Conservation (phyloP, 2,888 invertebrate species). For the Prosopocoilus inquinatus region DNA sequence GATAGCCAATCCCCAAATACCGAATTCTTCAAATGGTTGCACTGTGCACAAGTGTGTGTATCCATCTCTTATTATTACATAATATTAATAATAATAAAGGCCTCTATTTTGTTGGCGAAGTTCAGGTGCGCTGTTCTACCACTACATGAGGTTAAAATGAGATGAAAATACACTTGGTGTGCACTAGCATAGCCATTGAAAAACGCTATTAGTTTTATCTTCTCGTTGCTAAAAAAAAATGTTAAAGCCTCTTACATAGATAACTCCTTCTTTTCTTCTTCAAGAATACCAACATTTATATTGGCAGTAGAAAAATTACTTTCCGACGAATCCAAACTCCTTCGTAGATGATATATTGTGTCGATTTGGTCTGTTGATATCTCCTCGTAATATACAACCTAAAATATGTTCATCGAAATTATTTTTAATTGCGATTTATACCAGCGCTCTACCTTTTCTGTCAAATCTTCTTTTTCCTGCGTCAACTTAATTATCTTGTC, state of each 20-base stretch:
- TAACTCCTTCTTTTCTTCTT: conserved; percentile 11
- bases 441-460: conserved; percentile 11
- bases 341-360: conserved; percentile 22
- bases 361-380: conserved; percentile 3
- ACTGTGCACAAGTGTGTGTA: background rate
- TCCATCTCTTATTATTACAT: no score
- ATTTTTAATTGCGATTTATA: no score
- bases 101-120: no score
- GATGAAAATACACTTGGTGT: no score
- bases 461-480: conserved; percentile 52
- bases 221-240: background rate
- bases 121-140: no score
- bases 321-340: conserved; percentile 17
- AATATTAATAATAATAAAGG: no score
- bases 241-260: conserved; percentile 2
- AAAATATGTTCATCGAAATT: background rate
- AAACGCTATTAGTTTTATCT: no score
- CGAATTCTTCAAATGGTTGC: no score
- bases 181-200: no score
- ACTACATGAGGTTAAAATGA: no score
- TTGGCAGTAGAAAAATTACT: conserved; percentile 11
- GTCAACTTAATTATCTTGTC: conserved; percentile 49
- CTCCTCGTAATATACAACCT: conserved; percentile 9
- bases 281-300: conserved; percentile 7
- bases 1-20: background rate